Evolutionary conservation across 2,113 vertebrate species (phyloP).

Genomic region (Cyprinodon brontotheroides): DNA sequence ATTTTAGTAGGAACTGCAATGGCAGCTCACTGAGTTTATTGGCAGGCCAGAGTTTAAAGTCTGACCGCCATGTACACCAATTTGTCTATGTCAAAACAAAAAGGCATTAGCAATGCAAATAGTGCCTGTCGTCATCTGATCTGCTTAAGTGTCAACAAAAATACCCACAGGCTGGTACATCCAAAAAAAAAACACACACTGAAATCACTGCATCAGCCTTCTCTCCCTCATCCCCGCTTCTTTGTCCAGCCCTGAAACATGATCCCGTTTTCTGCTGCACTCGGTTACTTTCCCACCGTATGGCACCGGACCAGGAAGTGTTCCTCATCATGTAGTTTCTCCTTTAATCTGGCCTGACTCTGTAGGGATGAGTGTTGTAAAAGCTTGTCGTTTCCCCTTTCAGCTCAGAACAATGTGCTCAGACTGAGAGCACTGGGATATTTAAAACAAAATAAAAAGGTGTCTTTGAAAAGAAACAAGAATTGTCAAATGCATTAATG

Average conservation of each 20-base stretch:
- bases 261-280: constrained; percentile 50
- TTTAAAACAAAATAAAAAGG: background rate
- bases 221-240: constrained; percentile 29
- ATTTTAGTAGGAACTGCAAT: constrained; percentile 29
- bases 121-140: constrained; percentile 34
- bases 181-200: constrained; percentile 1
- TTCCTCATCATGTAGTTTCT: constrained; percentile 23
- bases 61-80: constrained; percentile 7
- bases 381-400: constrained; percentile 35
- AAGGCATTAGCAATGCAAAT: constrained; percentile 2
- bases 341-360: constrained; percentile 16
- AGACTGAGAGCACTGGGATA: constrained; percentile 17
- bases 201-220: constrained; percentile 52
- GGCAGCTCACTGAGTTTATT: constrained; percentile 18
- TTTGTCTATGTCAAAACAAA: constrained; percentile 43
- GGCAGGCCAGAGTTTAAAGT: constrained; percentile 28
- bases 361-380: constrained; percentile 26
- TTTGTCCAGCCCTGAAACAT: constrained; percentile 58
- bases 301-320: constrained; percentile 44
- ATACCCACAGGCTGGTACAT: background rate
- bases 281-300: constrained; percentile 27
- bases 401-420: constrained; percentile 37
- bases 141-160: constrained; percentile 18
- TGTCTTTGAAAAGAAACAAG: constrained; percentile 6
- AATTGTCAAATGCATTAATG: constrained; percentile 4